Evolutionary conservation across 2,888 invertebrate species (phyloP), one percentile per base, ranked within the genome.

Genomic region (Drosophila anomelani): DNA sequence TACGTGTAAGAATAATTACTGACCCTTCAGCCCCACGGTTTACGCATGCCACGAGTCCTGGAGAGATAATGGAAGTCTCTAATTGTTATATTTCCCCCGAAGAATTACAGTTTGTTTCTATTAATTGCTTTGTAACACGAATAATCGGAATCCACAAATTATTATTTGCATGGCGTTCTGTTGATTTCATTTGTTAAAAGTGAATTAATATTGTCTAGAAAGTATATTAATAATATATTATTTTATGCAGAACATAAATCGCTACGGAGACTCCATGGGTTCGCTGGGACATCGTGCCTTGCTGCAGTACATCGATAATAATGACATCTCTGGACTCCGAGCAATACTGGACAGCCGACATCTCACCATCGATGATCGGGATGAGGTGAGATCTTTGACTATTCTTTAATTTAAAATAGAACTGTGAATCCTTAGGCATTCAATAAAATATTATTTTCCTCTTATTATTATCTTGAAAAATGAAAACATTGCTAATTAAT

Each of bases 201-300:
- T 29, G 12, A 1, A 29, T 36, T 44, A 0, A 57, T 13, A 10
- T 9, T 7, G 43, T n/a, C 49, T 3, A 0, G 15, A 3, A 29
- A 36, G 12, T 9, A 6, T 34, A 49, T 12, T 56, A 56, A 38
- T 26, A 8, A 12, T 12, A 1, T 36, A 54, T 15, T 23, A 15
- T 51, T 17, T 51, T 23, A 75, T 64, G 41, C 93, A 97, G 97
- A 96, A 96, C 93, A 95, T 97, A 93, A 96, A 96, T 93, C 96
- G 96, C 72, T 92, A 90, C 93, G 95, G 96, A 93, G 97, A 97
- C 94, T 97, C 97, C 94, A 97, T 97, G 97, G 96, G 96, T 94
- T 97, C 97, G 82, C 94, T 97, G 92, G 96, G 96, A 94, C 97
- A 96, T 93, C 95, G 96, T 91, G 95, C 96, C 87, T 94, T 97